phyloP scores from a whole-genome alignment of 2,797 vertebrate genomes.

The Poecilia gillii region DNA sequence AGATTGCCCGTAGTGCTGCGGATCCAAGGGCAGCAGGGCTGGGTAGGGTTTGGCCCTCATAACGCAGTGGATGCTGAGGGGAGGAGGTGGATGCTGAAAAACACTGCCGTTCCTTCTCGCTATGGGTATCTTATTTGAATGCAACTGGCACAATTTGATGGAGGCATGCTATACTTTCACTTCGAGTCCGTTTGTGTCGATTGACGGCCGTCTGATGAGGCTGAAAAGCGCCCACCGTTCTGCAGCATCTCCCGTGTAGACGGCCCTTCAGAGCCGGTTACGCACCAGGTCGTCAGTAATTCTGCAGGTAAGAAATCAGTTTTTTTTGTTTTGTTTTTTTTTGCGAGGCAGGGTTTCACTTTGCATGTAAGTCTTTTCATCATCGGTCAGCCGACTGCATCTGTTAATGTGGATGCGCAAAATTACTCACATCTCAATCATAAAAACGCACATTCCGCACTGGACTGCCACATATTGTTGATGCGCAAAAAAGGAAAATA shows the following conservation, averaged over 20 bases:
- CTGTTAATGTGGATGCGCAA: neutral
- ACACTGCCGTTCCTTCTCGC: conserved; percentile 32
- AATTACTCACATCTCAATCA: neutral
- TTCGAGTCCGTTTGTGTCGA: neutral
- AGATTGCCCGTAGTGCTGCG: conserved; percentile 49
- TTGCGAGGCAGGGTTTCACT: neutral
- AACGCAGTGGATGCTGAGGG: conserved; percentile 64
- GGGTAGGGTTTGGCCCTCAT: conserved; percentile 60
- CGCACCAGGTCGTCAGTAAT: conserved; percentile 29
- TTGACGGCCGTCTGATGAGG: conserved; percentile 24
- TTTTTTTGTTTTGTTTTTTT: neutral
- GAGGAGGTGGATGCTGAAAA: neutral
- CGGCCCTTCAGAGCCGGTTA: conserved; percentile 37
- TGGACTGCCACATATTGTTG: neutral
- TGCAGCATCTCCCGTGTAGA: conserved; percentile 53
- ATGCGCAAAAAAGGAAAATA: neutral
- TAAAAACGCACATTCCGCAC: neutral
- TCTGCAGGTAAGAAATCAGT: conserved; percentile 61
- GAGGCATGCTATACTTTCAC: conserved; percentile 25
- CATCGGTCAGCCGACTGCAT: conserved; percentile 15
- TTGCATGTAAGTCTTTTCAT: neutral
- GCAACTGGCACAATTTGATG: conserved; percentile 30
- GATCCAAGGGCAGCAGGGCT: conserved; percentile 59
- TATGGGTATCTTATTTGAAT: conserved; percentile 51
- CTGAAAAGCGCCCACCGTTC: conserved; percentile 21